A percentile compares a stretch with the other conserved stretches of the same genome.
Evolutionary conservation across 1,140 invertebrate genomes (phyloP).

Genomic region (Drosophila truncata): DNA sequence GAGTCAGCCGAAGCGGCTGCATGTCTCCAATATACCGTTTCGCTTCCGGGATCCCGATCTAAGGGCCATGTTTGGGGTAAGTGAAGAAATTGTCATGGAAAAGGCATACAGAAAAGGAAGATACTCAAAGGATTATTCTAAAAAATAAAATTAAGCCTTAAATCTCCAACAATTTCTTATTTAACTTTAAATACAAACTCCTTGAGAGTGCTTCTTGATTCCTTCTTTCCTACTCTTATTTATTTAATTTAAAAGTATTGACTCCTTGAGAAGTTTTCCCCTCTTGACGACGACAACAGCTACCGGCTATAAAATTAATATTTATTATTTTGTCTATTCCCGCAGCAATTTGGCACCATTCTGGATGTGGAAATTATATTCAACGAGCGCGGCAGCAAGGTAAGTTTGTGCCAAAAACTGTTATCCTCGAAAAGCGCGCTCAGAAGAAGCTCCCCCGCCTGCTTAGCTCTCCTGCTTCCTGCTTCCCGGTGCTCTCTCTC

Average conservation of each 20-base stretch:
- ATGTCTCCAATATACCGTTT: conserved; percentile 99
- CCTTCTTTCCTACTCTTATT: background rate
- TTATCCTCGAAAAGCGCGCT: conserved; percentile 8
- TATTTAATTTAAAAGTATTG: conserved; percentile 1
- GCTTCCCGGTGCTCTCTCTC: too few relatives aligned
- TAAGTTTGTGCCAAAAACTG: conserved; percentile 87
- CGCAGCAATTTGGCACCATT: conserved; percentile 98
- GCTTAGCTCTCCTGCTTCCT: conserved; percentile 14
- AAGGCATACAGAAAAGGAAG: background rate
- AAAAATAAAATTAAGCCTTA: background rate
- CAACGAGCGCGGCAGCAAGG: conserved; percentile 99
- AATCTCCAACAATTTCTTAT: background rate
- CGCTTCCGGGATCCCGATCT: conserved; percentile 99
- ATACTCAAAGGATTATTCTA: background rate
- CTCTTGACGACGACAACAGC: conserved; percentile 13
- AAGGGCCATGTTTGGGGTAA: conserved; percentile 98
- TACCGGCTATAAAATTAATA: conserved; percentile 19
- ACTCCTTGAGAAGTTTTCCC: conserved; percentile 7
- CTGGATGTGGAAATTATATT: conserved; percentile 99
- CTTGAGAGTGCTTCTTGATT: background rate
- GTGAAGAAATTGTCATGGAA: conserved; percentile 82
- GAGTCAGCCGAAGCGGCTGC: conserved; percentile 93
- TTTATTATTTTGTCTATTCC: conserved; percentile 74
- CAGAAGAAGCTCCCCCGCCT: conserved; percentile 4
- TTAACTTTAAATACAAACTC: background rate